Evolutionary conservation across 2,113 vertebrate genomes (phyloP), one percentile per base, ranked within the genome.

Genomic region (Oncorhynchus kisutch): DNA sequence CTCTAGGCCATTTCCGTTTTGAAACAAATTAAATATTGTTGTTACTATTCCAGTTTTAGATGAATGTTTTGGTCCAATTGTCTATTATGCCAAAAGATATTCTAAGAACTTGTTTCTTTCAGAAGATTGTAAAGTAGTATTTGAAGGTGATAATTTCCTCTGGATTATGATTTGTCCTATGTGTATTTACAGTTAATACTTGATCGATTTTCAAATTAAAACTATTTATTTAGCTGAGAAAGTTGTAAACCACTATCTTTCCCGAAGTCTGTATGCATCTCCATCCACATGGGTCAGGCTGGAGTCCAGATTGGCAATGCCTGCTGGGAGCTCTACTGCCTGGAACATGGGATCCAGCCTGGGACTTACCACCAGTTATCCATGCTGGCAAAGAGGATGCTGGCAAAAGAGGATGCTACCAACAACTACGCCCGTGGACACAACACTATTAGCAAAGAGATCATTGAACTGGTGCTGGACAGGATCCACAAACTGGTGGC

Each of bases 371-470:
- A 90, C 5, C 86, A 89, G 77, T 75, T 89, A 39, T 89, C 80
- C 86, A 89, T 71, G 86, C n/a, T n/a, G n/a, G n/a, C n/a, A n/a
- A n/a, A n/a, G n/a, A n/a, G n/a, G n/a, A n/a, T n/a, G n/a, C n/a
- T 27, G 91, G 91, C n/a, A 92, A 92, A 92, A 76, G 91, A 92
- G 72, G 91, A 92, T 82, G 91, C 91, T 60, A 91, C 91, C 54
- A 92, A 92, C 72, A 92, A 92, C 82, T 92, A 92, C 78, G 90
- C 93, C 80, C 94, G 95, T n/a, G 95, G 95, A 18, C 95, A 95
- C 80, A 95, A 95, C 91, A 96, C 95, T 81, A 95, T 96, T 25
- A 94, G 95, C 81, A 95, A 95, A 73, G 95, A 96, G 85, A 95
- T 96, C 80, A 95, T 96, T 73, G 94, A 96, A 79, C 83, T 95